Base-by-base conservation (phyloP, 1,140 invertebrate species). In the Drosophila gunungcola region DNA sequence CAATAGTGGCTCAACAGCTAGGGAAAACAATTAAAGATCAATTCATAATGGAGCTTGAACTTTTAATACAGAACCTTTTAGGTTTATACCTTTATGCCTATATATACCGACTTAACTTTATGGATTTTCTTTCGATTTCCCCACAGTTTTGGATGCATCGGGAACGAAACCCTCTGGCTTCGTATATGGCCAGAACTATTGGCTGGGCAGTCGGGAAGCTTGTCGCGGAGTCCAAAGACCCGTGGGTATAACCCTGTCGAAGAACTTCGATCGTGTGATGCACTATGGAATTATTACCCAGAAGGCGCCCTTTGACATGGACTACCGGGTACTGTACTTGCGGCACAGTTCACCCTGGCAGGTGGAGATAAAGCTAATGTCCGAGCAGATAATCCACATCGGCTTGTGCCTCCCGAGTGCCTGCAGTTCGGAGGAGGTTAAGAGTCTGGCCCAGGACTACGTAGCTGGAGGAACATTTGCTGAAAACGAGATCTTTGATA, bases 331-430 rank as follows among this genome's bases (percentile, higher is more conserved):
- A 1, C 51, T 92, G 3, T 92, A 92, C 38, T 54, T 92, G 52
- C 54, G 90, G 2, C 92, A 92, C 64, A 70, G 85, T 48, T 92
- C 92, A 0, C 91, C 92, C 0, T 92, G 92, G 92, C 92, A 92
- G 56, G 88, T 92, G 43, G 92, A 92, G 52, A 91, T 92, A 4
- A 92, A 92, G 48, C 75, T 92, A 29, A 89, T 91, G 81, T 85
- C 91, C 4, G 91, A 92, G 60, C 81, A 91, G 64, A 91, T 92
- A 11, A 91, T 92, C 2, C 92, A 92, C 60, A 75, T 92, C 46
- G 92, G 92, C 0, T 73, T 92, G 9, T 92, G 92, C 38, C 73
- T 92, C 51, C 92, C 92, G 9, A 80, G 67, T 11, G 68, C 91
- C 27, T 92, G 92, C 55, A 69, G 43, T 0, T 77, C 78, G 1